phyloP scores from a whole-genome alignment of 2,797 vertebrate species.

The Luscinia megarhynchos region DNA sequence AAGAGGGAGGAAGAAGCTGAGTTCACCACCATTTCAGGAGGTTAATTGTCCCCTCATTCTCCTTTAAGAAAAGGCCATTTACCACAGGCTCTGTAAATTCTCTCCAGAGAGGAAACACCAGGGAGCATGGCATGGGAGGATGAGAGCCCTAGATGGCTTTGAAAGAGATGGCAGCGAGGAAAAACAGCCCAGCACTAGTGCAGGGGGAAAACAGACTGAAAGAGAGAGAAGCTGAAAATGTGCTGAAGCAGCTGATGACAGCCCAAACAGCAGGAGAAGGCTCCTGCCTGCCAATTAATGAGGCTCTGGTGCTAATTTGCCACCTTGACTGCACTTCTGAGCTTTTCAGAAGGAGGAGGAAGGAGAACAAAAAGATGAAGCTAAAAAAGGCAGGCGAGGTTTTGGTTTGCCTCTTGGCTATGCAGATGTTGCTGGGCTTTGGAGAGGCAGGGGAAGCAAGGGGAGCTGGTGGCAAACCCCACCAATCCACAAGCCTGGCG shows the following conservation, averaged over 20 bases:
- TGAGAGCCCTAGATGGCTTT: slow-evolving; percentile 37
- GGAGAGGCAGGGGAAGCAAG: background rate
- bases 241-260: slow-evolving; percentile 68
- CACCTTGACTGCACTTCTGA: slow-evolving; percentile 72
- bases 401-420: slow-evolving; percentile 37
- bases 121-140: background rate
- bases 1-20: background rate
- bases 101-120: background rate
- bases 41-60: background rate
- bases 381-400: background rate
- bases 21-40: background rate
- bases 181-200: fast-evolving
- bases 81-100: background rate
- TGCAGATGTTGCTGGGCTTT: background rate
- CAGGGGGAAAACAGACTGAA: background rate
- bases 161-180: slow-evolving; percentile 11
- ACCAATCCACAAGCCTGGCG: fast-evolving
- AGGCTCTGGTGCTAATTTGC: slow-evolving; percentile 74
- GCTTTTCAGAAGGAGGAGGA: slow-evolving; percentile 36
- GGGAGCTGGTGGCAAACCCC: background rate
- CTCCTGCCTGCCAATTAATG: slow-evolving; percentile 74
- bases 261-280: slow-evolving; percentile 70
- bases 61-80: slow-evolving; percentile 8
- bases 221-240: slow-evolving; percentile 34
- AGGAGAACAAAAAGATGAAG: background rate